Evolutionary conservation across 2,113 vertebrate genomes (phyloP).

Genomic region (Oreotragus oreotragus): DNA sequence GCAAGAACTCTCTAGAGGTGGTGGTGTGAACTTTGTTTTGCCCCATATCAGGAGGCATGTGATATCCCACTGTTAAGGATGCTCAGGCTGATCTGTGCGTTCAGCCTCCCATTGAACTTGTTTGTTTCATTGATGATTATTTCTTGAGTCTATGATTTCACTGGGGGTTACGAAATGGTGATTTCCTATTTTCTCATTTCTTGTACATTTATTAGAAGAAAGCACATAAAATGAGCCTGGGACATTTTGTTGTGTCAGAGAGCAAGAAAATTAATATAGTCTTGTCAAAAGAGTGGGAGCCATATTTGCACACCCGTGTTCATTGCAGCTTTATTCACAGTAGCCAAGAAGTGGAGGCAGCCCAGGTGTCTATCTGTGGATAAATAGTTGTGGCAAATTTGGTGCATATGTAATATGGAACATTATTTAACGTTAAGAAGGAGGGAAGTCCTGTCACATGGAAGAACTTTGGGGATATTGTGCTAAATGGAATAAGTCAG

Average conservation of each 20-base stretch:
- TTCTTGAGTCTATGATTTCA: neutral
- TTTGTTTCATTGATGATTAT: neutral
- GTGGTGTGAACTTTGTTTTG: neutral
- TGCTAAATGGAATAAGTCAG: neutral
- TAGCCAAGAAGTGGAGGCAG: neutral
- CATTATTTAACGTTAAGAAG: neutral
- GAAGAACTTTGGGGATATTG: neutral
- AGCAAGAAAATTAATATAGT: neutral
- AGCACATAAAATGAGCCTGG: neutral
- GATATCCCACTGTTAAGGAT: neutral
- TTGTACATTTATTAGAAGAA: constrained; percentile 23
- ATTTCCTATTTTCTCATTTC: neutral
- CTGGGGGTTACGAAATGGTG: neutral
- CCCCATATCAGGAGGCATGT: neutral
- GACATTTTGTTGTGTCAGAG: neutral
- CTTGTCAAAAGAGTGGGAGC: neutral
- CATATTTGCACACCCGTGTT: neutral
- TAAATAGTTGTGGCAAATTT: neutral
- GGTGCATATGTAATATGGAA: neutral
- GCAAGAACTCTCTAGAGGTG: neutral
- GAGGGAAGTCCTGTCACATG: neutral
- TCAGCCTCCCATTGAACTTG: neutral
- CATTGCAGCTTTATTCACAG: neutral
- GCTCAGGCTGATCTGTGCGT: neutral
- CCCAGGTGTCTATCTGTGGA: neutral